Conservation (phyloP, 2,888 invertebrate genomes). For the Scaeva pyrastri region DNA sequence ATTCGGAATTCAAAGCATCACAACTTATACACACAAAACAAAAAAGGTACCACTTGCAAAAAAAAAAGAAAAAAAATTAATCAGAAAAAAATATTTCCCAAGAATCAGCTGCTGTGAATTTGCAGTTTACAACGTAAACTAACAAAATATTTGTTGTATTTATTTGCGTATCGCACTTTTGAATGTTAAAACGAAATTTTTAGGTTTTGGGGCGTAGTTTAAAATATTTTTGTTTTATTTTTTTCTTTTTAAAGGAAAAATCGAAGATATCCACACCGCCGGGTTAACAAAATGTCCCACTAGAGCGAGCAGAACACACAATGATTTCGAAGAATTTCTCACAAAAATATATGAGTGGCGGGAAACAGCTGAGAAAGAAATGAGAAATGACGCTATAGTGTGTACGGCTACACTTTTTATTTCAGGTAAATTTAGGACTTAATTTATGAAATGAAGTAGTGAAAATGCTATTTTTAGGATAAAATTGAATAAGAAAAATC, state of each 20-base stretch:
- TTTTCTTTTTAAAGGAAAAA: slow-evolving; percentile 29
- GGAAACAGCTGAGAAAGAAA: slow-evolving; percentile 76
- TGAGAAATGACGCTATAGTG: slow-evolving; percentile 71
- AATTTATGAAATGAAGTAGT: background rate
- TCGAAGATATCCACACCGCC: slow-evolving; percentile 47
- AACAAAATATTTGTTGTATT: slow-evolving; percentile 15
- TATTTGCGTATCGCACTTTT: slow-evolving; percentile 25
- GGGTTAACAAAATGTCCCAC: slow-evolving; percentile 64
- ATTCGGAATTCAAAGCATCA: slow-evolving; percentile 51
- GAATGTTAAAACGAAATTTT: slow-evolving; percentile 24
- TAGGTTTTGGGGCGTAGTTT: slow-evolving; percentile 33
- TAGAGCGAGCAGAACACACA: slow-evolving; percentile 66
- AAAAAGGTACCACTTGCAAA: slow-evolving; percentile 65
- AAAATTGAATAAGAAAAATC: background rate
- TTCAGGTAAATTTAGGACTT: slow-evolving; percentile 11
- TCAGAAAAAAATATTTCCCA: slow-evolving; percentile 30
- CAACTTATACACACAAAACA: slow-evolving; percentile 66
- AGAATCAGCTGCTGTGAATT: slow-evolving; percentile 71
- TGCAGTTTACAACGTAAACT: slow-evolving; percentile 55
- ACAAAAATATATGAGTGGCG: slow-evolving; percentile 71
- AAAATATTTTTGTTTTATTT: slow-evolving; percentile 38
- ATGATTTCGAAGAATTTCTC: slow-evolving; percentile 69
- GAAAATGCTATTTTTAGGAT: slow-evolving; percentile 5
- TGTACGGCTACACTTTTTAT: slow-evolving; percentile 67
- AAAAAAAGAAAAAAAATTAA: slow-evolving; percentile 47